Percentiles rank a stretch among this genome's conserved stretches.
phyloP scores from a whole-genome alignment of 2,888 invertebrate genomes.

The Orchestes rusci region DNA sequence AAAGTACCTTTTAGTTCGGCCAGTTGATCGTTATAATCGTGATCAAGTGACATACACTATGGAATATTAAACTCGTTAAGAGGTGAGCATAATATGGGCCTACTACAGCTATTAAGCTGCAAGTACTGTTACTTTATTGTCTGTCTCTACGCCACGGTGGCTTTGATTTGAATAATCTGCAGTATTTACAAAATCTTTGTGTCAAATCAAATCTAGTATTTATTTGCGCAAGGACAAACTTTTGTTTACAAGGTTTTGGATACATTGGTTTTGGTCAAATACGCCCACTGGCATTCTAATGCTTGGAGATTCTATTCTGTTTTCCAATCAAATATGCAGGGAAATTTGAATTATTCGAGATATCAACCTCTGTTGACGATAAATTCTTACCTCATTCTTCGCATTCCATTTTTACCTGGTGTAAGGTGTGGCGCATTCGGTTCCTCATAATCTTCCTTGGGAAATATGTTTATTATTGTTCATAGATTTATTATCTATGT shows the following conservation, averaged over 20 bases:
- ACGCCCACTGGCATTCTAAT: constrained; percentile 12
- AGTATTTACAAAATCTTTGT: neutral
- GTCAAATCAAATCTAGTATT: too few species aligned
- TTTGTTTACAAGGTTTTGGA: too few species aligned
- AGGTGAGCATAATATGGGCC: constrained; percentile 22
- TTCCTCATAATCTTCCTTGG: constrained; percentile 9
- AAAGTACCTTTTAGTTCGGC: too few species aligned
- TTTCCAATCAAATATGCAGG: constrained; percentile 12
- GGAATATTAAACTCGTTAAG: constrained; percentile 22
- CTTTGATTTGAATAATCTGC: constrained; percentile 29
- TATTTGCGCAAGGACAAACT: too few species aligned
- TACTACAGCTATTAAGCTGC: constrained; percentile 10
- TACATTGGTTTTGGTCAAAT: constrained; percentile 13
- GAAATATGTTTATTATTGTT: constrained; percentile 4
- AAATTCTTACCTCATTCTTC: constrained; percentile 36
- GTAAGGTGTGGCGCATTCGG: constrained; percentile 38
- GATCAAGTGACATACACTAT: constrained; percentile 18
- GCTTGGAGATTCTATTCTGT: constrained; percentile 13
- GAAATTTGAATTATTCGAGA: constrained; percentile 16
- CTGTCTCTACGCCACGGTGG: constrained; percentile 39
- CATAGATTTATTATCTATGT: too few species aligned
- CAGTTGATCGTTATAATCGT: constrained; percentile 6
- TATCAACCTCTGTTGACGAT: constrained; percentile 13
- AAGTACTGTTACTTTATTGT: constrained; percentile 35
- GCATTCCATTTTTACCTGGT: constrained; percentile 38